Base-by-base conservation (phyloP, 1,140 invertebrate genomes). In the Hyphantria cunea region DNA sequence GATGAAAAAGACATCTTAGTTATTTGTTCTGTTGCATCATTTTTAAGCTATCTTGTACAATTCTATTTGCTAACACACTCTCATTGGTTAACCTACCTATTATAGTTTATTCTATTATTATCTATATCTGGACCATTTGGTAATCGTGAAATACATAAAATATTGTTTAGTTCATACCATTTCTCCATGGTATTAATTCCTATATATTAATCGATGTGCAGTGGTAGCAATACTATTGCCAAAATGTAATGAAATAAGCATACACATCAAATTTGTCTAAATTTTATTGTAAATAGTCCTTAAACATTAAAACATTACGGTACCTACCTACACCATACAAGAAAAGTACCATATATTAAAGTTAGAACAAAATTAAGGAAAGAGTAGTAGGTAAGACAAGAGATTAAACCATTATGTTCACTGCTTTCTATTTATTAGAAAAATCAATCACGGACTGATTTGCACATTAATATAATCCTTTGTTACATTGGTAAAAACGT, bases 211-310 rank as follows among this genome's bases (percentile, higher is more conserved):
- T n/a, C 5, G 17, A n/a, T 34, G 6, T 34, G 33, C 33, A 34
- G 33, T 34, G 9, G 37, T n/a, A 44, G 41, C 41, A 44, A 10
- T 7, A 37, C 11, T 37, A 44, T 44, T 44, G 14, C 25, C 48
- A 14, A 10, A 17, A 9, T 13, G 17, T 49, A 48, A 31, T 50
- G 37, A 82, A 85, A 82, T 76, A 82, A 78, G 64, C 58, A 75
- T 73, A 83, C 76, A 85, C 66, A 73, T 58, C 66, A 56, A 71
- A 49, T 78, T 58, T 48, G 11, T 80, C 72, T 65, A 80, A 74
- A 75, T 81, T 84, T 82, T 84, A 84, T 86, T 86, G 74, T 67
- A 72, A 83, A 77, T 70, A 68, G 55, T 80, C 63, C 78, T 82
- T 82, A 81, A n/a, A 71, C 54, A 55, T 72, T 75, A 81, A 82